Evolutionary conservation across 2,113 vertebrate genomes (phyloP), one percentile per base, ranked within the genome.

Genomic region (Emydocephalus ijimae): DNA sequence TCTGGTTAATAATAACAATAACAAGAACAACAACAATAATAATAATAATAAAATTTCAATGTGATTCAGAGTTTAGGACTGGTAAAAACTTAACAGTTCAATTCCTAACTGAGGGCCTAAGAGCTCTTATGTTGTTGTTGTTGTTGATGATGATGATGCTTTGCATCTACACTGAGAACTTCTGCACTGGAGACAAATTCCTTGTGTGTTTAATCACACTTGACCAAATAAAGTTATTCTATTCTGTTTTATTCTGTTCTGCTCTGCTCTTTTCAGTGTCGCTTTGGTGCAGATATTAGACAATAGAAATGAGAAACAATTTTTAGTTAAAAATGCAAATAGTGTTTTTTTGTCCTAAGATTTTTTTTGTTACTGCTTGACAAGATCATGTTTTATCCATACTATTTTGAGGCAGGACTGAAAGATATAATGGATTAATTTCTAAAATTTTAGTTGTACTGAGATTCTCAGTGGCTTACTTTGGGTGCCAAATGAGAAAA

Each of bases 1-100:
- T 59, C 21, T 23, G 56, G 45, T 45, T 45, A 45, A 45, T 6
- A 45, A 45, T 5, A 45, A 45, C 5, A 5, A 45, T 5, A 45
- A 45, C 5, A 5, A 45, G 0, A 45, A 45, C 5, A 45, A 45
- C 0, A 45, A 45, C 0, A 5, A 45, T 1, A 45, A 45, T 0
- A 45, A 45, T 5, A 45, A 45, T 45, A 45, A 45, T 45, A 50
- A 29, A n/a, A n/a, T 14, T 69, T n/a, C 12, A 15, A 34, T 15
- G 14, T n/a, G 64, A 69, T 18, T 69, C 29, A 69, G 12, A 69
- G 64, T 34, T 29, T n/a, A 34, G 14, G 64, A 69, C 14, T 34
- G 64, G 12, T 69, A 15, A n/a, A 69, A 69, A 15, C 12, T n/a
- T 34, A 69, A 15, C 14, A 69, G 29, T 69, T 69, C 64, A 50